These are phyloP conservation scores for Callosobruchus maculatus DNA, from an alignment of 2,888 invertebrate species.

Conservation along the genomic window DNA sequence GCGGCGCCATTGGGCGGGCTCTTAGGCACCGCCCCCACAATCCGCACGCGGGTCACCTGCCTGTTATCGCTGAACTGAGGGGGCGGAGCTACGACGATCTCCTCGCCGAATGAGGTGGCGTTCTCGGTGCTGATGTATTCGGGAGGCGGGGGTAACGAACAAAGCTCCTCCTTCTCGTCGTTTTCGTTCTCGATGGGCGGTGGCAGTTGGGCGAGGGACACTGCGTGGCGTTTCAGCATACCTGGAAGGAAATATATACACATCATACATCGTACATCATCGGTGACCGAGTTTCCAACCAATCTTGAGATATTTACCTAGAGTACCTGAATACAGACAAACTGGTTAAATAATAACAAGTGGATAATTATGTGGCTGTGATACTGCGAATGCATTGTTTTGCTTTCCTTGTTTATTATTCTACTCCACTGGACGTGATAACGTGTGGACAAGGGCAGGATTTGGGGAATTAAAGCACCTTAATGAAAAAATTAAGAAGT, in stretches of 20 bases:
- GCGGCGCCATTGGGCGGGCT: constrained; percentile 21
- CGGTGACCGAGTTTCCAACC: no score
- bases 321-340: no score
- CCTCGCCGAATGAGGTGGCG: constrained; percentile 34
- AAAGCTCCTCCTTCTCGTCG: constrained; percentile 64
- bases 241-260: constrained; percentile 17
- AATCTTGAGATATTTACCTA: no score
- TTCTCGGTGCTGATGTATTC: constrained; percentile 55
- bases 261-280: no score
- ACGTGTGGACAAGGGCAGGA: no score
- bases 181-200: constrained; percentile 72
- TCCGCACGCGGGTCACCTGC: constrained; percentile 65
- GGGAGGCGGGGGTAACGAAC: constrained; percentile 61
- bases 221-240: constrained; percentile 41
- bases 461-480: no score
- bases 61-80: constrained; percentile 84
- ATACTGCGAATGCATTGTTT: no score
- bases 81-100: constrained; percentile 74
- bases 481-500: no score
- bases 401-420: no score
- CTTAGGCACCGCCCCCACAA: constrained; percentile 82
- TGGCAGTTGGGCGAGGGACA: constrained; percentile 74
- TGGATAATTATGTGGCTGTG: no score
- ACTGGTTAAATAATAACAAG: no score
- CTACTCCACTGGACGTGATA: no score